Evolutionary conservation across 2,113 vertebrate species (phyloP).

Genomic region (Tinamus guttatus): DNA sequence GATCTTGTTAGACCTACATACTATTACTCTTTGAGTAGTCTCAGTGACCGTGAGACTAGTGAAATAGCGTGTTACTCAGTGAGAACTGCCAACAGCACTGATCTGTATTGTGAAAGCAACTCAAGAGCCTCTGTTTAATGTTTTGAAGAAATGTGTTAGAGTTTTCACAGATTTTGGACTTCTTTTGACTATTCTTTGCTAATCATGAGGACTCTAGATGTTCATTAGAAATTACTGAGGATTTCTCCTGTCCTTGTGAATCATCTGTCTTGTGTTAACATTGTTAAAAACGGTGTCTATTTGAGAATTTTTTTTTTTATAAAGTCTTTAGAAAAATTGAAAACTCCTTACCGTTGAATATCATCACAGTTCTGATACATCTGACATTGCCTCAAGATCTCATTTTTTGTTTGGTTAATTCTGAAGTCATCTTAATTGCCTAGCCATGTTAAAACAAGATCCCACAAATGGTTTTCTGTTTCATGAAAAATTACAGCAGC

Average conservation of each 20-base stretch:
- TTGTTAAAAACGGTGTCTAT: not conserved
- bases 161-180: not conserved
- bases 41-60: not conserved
- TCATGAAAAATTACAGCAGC: not conserved
- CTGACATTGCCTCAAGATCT: not conserved
- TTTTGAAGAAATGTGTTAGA: not conserved
- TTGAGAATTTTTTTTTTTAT: not conserved
- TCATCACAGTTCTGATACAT: not conserved
- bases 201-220: fast-evolving
- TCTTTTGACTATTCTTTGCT: not conserved
- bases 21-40: not conserved
- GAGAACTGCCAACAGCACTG: not conserved
- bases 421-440: not conserved
- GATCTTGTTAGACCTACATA: not conserved
- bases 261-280: not conserved
- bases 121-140: not conserved
- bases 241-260: not conserved
- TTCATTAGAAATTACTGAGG: not conserved
- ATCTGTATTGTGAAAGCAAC: not conserved
- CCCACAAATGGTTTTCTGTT: not conserved
- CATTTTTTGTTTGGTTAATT: not conserved
- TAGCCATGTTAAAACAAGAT: not conserved
- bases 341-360: not conserved
- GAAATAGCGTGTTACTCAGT: not conserved
- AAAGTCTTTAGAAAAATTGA: not conserved